Conservation (phyloP, 1,140 invertebrate genomes). For the Dendroctonus valens region DNA sequence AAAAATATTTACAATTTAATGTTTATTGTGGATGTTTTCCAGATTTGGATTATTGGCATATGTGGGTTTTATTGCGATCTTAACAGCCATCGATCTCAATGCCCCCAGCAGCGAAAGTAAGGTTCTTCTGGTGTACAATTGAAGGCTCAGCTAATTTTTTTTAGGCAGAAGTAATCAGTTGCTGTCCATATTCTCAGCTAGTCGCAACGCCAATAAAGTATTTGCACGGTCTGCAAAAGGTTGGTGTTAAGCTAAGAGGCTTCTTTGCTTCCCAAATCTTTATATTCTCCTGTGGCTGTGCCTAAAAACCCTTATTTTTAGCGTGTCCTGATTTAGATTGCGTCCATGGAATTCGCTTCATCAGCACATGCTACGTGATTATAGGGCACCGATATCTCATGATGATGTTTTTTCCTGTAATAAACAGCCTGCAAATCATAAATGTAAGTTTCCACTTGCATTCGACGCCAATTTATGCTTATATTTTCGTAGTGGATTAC, state of each 20-base stretch:
- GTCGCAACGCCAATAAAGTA: conserved; percentile 15
- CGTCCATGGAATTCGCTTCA: conserved; percentile 40
- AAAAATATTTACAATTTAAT: conserved; percentile 14
- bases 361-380: conserved; percentile 42
- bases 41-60: conserved; percentile 14
- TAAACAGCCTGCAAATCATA: conserved; percentile 41
- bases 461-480: not conserved
- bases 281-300: not conserved
- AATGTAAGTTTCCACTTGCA: conserved; percentile 34
- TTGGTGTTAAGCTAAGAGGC: no score
- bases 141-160: no score
- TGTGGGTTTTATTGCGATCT: conserved; percentile 10
- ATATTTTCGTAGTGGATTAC: conserved; percentile 39
- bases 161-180: conserved; percentile 3
- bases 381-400: conserved; percentile 40
- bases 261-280: no score
- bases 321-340: conserved; percentile 30
- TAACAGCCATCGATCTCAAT: conserved; percentile 23
- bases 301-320: conserved; percentile 19
- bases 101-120: not conserved
- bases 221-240: conserved; percentile 13
- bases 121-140: no score
- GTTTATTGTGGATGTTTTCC: conserved; percentile 12
- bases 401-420: conserved; percentile 40
- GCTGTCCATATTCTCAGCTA: conserved; percentile 33